These are phyloP conservation scores for Zoroaster sp. DNA, from an alignment of 53 echinoderm and acorn worm genomes.

Conservation along the genomic window DNA sequence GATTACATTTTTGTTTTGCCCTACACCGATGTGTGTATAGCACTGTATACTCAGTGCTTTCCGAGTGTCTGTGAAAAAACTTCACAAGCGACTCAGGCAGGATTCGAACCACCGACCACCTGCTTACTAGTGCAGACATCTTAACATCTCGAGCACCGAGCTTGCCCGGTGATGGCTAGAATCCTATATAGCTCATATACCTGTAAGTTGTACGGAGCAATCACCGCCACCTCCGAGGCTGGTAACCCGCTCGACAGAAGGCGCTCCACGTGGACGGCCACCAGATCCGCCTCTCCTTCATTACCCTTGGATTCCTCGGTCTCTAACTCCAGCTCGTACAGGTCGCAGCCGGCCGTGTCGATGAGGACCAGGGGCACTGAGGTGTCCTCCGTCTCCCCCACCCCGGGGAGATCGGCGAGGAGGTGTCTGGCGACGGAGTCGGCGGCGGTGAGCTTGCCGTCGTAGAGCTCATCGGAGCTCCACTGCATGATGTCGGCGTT, in stretches of 20 bases:
- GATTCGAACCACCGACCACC: too few species aligned
- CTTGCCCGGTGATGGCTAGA: neutral
- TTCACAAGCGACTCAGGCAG: too few species aligned
- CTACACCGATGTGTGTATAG: too few species aligned
- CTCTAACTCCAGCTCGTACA: slow-evolving; percentile 74
- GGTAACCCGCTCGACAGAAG: slow-evolving; percentile 67
- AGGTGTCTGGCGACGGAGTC: slow-evolving; percentile 78
- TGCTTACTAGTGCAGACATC: too few species aligned
- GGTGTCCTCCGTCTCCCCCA: slow-evolving; percentile 80
- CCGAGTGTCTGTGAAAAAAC: too few species aligned
- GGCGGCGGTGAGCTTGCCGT: slow-evolving; percentile 70
- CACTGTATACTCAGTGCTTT: too few species aligned
- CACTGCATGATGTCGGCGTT: slow-evolving; percentile 90
- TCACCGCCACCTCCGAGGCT: slow-evolving; percentile 81
- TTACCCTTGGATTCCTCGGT: slow-evolving; percentile 86
- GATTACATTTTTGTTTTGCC: too few species aligned
- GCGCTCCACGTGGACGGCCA: slow-evolving; percentile 68
- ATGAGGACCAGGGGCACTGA: slow-evolving; percentile 71
- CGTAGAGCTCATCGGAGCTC: slow-evolving; percentile 88
- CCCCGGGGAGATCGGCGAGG: slow-evolving; percentile 71
- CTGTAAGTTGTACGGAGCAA: slow-evolving; percentile 95
- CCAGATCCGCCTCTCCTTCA: slow-evolving; percentile 95
- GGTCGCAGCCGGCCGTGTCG: slow-evolving; percentile 91
- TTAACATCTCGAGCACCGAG: too few species aligned
- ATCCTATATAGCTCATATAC: slow-evolving; percentile 14